Evolutionary conservation across 2,113 vertebrate species (phyloP).

Genomic region (Clinocottus analis): DNA sequence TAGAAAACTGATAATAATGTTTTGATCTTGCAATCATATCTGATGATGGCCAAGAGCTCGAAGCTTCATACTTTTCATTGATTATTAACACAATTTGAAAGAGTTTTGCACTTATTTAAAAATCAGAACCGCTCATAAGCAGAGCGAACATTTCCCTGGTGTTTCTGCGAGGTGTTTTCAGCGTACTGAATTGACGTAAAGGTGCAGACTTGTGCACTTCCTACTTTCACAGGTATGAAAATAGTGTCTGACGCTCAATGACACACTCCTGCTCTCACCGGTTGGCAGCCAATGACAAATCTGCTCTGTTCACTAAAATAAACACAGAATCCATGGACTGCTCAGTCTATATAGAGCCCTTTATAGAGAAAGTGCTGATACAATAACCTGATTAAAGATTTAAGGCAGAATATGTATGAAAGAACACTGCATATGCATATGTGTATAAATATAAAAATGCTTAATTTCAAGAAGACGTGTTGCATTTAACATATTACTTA

Average conservation of each 20-base stretch:
- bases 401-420: not conserved
- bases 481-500: not conserved
- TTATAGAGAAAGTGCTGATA: not conserved
- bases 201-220: conserved; percentile 46
- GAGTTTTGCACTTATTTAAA: conserved; percentile 26
- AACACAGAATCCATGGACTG: conserved; percentile 3
- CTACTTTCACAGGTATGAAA: conserved; percentile 71
- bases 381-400: not conserved
- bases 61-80: conserved; percentile 22
- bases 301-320: conserved; percentile 18
- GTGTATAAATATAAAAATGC: not conserved
- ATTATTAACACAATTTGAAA: not conserved
- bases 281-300: conserved; percentile 30
- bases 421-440: not conserved
- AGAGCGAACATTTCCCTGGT: conserved; percentile 11
- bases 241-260: conserved; percentile 65
- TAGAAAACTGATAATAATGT: not conserved
- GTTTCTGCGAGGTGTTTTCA: conserved; percentile 2
- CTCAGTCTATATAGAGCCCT: not conserved
- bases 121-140: not conserved
- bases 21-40: not conserved
- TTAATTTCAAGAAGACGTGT: not conserved
- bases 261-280: conserved; percentile 3
- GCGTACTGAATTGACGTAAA: conserved; percentile 21
- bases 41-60: not conserved